Conservation (phyloP, 2,113 vertebrate species). For the human (Homo sapiens) region DNA sequence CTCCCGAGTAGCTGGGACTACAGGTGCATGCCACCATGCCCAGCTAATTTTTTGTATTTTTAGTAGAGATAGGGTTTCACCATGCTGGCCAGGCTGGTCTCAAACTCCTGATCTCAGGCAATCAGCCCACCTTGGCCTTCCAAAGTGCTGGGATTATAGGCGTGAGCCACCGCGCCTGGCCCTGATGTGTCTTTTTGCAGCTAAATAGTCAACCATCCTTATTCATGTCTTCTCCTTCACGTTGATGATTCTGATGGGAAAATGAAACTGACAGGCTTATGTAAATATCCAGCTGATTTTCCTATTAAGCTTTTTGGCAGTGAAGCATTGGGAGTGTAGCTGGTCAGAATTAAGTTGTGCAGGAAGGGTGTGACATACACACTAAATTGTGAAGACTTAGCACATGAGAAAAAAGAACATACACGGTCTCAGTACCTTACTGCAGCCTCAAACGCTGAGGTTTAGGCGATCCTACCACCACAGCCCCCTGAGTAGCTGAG, state of each 20-base stretch:
- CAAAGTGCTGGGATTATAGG: too few relatives aligned
- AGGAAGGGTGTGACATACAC: not conserved
- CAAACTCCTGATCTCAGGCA: too few relatives aligned
- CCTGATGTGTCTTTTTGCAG: fast-evolving
- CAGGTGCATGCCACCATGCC: fast-evolving
- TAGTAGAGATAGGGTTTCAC: too few relatives aligned
- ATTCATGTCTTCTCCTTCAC: not conserved
- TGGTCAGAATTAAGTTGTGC: not conserved
- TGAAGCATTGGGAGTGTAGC: not conserved
- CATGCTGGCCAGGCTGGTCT: too few relatives aligned
- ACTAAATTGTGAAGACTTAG: not conserved
- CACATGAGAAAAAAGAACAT: not conserved
- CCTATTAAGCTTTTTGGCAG: not conserved
- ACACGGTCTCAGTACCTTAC: not conserved
- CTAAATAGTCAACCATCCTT: not conserved
- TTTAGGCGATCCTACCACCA: not conserved
- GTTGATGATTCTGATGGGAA: not conserved
- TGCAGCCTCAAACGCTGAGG: not conserved
- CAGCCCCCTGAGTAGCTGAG: not conserved
- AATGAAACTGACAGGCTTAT: not conserved
- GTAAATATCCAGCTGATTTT: not conserved
- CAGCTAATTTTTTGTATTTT: too few relatives aligned
- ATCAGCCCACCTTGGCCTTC: too few relatives aligned
- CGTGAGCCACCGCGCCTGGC: fast-evolving
- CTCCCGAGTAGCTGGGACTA: too few relatives aligned